Base-by-base conservation (phyloP, 2,797 vertebrate species). In the Sebastes minor region DNA sequence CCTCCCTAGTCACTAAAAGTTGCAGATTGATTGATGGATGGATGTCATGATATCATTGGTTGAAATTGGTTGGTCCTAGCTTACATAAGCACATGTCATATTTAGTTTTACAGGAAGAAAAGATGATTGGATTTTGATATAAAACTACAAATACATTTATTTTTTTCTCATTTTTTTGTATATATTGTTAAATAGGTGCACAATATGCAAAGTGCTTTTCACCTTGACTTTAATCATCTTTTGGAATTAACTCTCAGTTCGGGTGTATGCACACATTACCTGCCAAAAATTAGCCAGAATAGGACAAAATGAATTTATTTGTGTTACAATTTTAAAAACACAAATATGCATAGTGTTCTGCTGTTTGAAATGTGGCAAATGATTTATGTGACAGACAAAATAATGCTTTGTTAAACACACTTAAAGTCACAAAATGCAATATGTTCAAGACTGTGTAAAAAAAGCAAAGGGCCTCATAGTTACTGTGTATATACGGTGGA, bases 231-330 rank as follows among this genome's bases (percentile, higher is more conserved):
- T n/a, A 13, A 46, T 33, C 18, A 6, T 25, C 35, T 67, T 25
- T 28, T n/a, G 13, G 5, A 74, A 16, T 67, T 5, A 35, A 38
- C 3, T 59, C 28, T 63, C 16, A 59, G 3, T 27, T 55, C 20
- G 27, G 42, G 3, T 25, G 8, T 25, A 22, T 67, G n/a, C 25
- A 60, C 13, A 38, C 14, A 78, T 66, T 62, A 4, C 27, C 62
- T 62, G 3, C 55, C 87, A 91, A 61, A 88, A 86, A 73, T 73
- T 4, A 27, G 38, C 53, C 69, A 71, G 72, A 72, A 78, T 74
- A 70, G 83, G 76, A 85, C 86, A 90, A 91, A 83, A 90, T 69
- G 1, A 66, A 90, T 95, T 95, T 94, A 95, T 96, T 95, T 92
- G 91, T 93, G 92, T 91, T 92, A 92, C 83, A 93, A 52, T 67